Conservation (phyloP, 2,888 invertebrate species). For the Mylabris sibirica region DNA sequence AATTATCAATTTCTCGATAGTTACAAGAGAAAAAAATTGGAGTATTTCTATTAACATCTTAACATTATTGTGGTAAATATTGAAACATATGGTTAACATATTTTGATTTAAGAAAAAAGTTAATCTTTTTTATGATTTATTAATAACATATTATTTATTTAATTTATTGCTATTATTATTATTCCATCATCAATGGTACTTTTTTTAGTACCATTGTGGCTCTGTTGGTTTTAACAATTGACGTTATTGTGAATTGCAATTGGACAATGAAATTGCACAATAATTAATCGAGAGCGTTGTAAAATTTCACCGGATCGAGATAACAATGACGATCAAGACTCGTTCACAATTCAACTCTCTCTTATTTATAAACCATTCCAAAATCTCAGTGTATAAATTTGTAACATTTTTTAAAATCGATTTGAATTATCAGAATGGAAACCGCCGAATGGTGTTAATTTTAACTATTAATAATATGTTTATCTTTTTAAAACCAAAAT, state of each 20-base stretch:
- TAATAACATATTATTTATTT: background rate
- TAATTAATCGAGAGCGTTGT: too few relatives aligned
- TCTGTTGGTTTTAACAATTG: background rate
- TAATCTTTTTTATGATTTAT: background rate
- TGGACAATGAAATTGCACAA: too few relatives aligned
- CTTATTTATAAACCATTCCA: too few relatives aligned
- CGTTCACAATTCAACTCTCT: too few relatives aligned
- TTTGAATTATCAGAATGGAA: background rate
- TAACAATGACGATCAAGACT: too few relatives aligned
- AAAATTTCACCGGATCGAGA: too few relatives aligned
- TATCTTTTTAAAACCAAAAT: background rate
- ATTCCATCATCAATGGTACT: background rate
- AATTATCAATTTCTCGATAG: background rate
- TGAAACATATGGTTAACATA: constrained; percentile 3
- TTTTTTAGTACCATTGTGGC: too few relatives aligned
- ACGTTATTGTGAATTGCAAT: background rate
- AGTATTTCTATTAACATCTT: constrained; percentile 3
- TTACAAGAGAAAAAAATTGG: background rate
- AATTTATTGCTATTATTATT: background rate
- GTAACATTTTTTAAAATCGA: too few relatives aligned
- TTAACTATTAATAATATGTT: background rate
- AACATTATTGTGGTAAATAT: background rate
- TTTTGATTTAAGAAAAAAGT: background rate
- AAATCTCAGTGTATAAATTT: too few relatives aligned
- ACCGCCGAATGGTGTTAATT: background rate